Evolutionary conservation across 2,888 invertebrate genomes (phyloP).

Genomic region (Tridacna crocea): DNA sequence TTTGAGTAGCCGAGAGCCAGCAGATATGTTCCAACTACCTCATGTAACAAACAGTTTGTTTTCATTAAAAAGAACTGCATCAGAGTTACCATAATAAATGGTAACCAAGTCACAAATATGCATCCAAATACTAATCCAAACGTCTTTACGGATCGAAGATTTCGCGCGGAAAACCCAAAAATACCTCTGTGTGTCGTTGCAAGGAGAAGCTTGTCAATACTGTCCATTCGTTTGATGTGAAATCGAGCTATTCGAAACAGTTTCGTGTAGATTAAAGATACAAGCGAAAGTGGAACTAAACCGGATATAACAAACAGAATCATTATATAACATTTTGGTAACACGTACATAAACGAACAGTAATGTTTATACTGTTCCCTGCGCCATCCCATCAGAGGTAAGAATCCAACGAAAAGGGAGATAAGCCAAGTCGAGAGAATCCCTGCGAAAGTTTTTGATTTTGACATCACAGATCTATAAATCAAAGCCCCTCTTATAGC

Average conservation of each 20-base stretch:
- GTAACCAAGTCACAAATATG: constrained; percentile 71
- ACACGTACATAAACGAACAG: constrained; percentile 72
- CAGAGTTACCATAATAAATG: constrained; percentile 67
- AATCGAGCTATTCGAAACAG: constrained; percentile 67
- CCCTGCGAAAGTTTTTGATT: constrained; percentile 52
- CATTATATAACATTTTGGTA: constrained; percentile 65
- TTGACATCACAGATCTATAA: constrained; percentile 70
- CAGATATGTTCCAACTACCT: constrained; percentile 72
- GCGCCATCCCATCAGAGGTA: constrained; percentile 76
- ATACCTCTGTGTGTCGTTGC: constrained; percentile 50
- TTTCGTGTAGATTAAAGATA: constrained; percentile 65
- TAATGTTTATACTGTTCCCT: constrained; percentile 59
- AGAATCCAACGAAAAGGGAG: constrained; percentile 69
- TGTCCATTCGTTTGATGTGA: constrained; percentile 71
- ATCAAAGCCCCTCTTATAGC: constrained; percentile 72
- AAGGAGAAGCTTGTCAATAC: constrained; percentile 61
- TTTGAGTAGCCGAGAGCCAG: constrained; percentile 76
- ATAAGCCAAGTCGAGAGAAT: constrained; percentile 66
- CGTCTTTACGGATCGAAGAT: constrained; percentile 68
- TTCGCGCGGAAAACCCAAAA: constrained; percentile 66
- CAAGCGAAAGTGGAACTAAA: constrained; percentile 66
- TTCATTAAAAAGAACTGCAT: constrained; percentile 54
- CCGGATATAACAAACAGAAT: constrained; percentile 61
- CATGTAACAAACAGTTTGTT: constrained; percentile 64
- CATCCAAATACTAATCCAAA: constrained; percentile 70